A percentile compares a stretch with the other conserved stretches of the same genome.
These are phyloP conservation scores for Zygogramma bicolorata DNA, from an alignment of 2,888 invertebrate species.

Conservation along the genomic window DNA sequence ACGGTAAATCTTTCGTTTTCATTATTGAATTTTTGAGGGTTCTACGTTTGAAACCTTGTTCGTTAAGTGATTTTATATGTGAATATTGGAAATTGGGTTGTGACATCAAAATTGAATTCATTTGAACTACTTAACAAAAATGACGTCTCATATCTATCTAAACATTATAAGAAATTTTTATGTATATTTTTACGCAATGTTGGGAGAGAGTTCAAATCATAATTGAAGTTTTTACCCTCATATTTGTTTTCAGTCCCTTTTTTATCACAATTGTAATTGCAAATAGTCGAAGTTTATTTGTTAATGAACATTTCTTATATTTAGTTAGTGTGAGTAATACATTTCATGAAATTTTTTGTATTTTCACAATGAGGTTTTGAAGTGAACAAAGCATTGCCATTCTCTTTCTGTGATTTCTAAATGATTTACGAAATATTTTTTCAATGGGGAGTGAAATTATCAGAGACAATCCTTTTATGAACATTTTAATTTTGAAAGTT, in stretches of 20 bases:
- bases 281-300: conserved; percentile 1
- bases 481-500: too few species aligned
- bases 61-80: neutral
- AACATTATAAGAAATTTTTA: neutral
- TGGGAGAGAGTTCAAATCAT: neutral
- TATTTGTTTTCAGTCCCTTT: neutral
- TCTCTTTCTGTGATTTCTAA: too few species aligned
- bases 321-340: too few species aligned
- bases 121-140: neutral
- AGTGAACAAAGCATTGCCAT: too few species aligned
- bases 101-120: neutral
- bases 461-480: too few species aligned
- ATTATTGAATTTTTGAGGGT: conserved; percentile 48
- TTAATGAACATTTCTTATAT: neutral
- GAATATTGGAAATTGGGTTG: conserved; percentile 19
- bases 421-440: too few species aligned
- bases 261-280: neutral
- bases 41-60: conserved; percentile 51
- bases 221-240: conserved; percentile 1
- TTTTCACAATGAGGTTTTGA: too few species aligned
- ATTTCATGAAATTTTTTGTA: neutral
- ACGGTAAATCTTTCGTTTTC: conserved; percentile 46
- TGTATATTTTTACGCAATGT: neutral
- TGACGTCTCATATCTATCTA: neutral
- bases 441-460: too few species aligned